These are phyloP conservation scores for Trichogramma dendrolimi DNA, from an alignment of 2,888 invertebrate genomes.

Conservation along the genomic window DNA sequence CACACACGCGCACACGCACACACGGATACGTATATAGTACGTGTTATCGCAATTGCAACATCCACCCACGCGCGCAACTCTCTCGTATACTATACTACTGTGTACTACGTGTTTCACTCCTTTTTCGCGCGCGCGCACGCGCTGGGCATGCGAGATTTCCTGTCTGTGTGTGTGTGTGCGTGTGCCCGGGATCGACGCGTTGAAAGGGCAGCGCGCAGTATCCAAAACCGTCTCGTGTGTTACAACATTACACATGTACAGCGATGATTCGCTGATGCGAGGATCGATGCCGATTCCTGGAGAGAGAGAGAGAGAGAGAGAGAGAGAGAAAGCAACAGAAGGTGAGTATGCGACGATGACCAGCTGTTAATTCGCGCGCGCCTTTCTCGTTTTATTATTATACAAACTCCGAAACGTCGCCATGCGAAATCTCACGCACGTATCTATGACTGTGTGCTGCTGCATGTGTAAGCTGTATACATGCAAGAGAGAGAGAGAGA, in stretches of 20 bases:
- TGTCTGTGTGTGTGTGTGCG: neutral
- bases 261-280: neutral
- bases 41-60: too few relatives aligned
- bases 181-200: neutral
- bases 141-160: too few relatives aligned
- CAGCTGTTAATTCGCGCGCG: neutral
- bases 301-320: slow-evolving; percentile 2
- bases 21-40: too few relatives aligned
- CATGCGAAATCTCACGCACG: too few relatives aligned
- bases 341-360: neutral
- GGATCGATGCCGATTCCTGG: slow-evolving; percentile 15
- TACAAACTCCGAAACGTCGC: too few relatives aligned
- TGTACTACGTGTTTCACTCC: too few relatives aligned
- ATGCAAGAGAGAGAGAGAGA: neutral
- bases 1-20: too few relatives aligned
- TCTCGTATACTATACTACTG: too few relatives aligned
- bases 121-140: too few relatives aligned
- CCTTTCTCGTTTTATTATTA: neutral
- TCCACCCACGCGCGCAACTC: too few relatives aligned
- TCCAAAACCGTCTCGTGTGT: neutral
- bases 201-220: neutral
- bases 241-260: neutral
- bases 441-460: too few relatives aligned
- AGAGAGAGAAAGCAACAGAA: neutral
- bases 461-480: too few relatives aligned